phyloP scores from a whole-genome alignment of 2,797 vertebrate species.

The Coracias cyanogaster region DNA sequence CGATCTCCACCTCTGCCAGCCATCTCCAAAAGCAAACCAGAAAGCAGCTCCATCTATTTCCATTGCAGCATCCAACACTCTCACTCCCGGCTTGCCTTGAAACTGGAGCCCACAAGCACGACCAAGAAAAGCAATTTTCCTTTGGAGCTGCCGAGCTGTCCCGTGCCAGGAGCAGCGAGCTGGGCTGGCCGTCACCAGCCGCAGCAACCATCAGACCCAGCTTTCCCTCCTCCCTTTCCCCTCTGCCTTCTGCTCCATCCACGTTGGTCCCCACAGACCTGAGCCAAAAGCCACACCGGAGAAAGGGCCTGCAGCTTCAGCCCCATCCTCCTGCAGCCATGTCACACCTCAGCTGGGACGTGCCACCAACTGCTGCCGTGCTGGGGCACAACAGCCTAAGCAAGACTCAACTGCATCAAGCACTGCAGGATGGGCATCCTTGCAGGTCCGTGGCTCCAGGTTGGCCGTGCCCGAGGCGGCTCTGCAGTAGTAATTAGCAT shows the following conservation, averaged over 20 bases:
- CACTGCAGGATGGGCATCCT: fast-evolving
- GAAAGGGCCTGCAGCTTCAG: not conserved
- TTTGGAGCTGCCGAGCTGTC: not conserved
- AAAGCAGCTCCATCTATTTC: constrained; percentile 40
- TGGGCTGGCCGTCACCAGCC: not conserved
- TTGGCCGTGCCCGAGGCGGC: not conserved
- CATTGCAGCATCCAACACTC: constrained; percentile 32
- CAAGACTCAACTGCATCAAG: not conserved
- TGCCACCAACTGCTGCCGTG: not conserved
- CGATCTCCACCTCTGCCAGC: no score
- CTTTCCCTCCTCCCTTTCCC: not conserved
- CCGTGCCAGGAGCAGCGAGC: not conserved
- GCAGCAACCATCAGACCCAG: not conserved
- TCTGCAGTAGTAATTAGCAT: constrained; percentile 37
- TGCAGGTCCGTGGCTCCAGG: not conserved
- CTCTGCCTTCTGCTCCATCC: not conserved
- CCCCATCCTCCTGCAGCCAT: fast-evolving
- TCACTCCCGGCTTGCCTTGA: not conserved
- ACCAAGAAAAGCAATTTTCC: constrained; percentile 55
- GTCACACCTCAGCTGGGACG: not conserved
- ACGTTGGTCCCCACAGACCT: not conserved
- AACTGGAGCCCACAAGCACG: not conserved
- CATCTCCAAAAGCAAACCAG: not conserved
- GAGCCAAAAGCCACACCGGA: not conserved
- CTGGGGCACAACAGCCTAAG: not conserved